These are phyloP conservation scores for Microtus montanus DNA, from an alignment of 2,113 vertebrate genomes.

Conservation along the genomic window DNA sequence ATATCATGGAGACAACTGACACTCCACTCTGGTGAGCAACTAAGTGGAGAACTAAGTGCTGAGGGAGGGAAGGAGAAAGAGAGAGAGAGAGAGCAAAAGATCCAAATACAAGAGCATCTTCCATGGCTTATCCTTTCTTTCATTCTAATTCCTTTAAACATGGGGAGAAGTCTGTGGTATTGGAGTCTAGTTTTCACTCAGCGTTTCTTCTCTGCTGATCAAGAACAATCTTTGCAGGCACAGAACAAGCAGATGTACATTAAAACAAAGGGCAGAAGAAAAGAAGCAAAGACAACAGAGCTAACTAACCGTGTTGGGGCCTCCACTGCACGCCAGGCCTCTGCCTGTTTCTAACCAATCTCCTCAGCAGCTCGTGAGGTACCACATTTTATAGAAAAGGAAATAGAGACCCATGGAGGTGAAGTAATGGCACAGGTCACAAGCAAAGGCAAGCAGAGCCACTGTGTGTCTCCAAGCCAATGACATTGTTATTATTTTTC, in stretches of 20 bases:
- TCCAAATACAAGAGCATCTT: neutral
- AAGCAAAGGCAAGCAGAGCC: neutral
- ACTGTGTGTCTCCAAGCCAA: neutral
- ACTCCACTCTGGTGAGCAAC: neutral
- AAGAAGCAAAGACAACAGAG: neutral
- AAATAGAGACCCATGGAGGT: neutral
- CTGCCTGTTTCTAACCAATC: neutral
- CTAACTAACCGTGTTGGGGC: neutral
- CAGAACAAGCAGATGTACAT: neutral
- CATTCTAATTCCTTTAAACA: neutral
- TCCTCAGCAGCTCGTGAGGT: neutral
- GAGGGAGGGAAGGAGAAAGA: neutral
- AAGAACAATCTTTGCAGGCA: neutral
- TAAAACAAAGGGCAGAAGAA: too few species aligned
- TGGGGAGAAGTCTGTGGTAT: neutral
- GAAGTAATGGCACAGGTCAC: neutral
- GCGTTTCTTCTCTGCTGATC: conserved; percentile 2
- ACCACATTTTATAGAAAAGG: neutral
- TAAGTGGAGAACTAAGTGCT: neutral
- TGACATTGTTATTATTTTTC: neutral
- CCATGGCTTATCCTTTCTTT: neutral
- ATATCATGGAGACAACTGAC: neutral
- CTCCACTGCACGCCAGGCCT: neutral
- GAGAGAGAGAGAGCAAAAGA: neutral
- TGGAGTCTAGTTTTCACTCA: neutral